Evolutionary conservation across 2,888 invertebrate species (phyloP).

Genomic region (Nycteola revayana): DNA sequence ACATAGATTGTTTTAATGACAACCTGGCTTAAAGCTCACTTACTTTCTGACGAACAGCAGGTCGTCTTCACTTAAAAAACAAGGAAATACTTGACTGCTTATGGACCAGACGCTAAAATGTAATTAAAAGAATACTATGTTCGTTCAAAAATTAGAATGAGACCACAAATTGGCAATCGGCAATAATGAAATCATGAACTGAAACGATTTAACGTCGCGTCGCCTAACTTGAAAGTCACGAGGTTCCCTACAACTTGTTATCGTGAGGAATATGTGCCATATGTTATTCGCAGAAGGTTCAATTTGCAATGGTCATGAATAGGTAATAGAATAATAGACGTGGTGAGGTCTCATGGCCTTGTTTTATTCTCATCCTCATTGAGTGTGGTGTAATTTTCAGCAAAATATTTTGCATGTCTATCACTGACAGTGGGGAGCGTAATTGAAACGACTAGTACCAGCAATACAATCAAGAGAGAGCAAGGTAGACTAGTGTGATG

Average conservation of each 20-base stretch:
- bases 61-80: no score
- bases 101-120: no score
- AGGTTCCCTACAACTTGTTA: background rate
- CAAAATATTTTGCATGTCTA: slow-evolving; percentile 3
- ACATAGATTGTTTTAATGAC: no score
- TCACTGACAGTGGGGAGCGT: background rate
- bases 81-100: no score
- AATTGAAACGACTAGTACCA: no score
- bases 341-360: slow-evolving; percentile 9
- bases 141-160: no score
- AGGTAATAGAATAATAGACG: slow-evolving; percentile 8
- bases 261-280: background rate
- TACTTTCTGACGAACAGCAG: no score
- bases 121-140: no score
- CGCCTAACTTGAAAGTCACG: slow-evolving; percentile 7
- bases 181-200: slow-evolving; percentile 4
- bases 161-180: no score
- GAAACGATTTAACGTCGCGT: background rate
- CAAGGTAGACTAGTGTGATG: no score
- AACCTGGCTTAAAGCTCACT: no score
- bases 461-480: no score
- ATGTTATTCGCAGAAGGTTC: background rate
- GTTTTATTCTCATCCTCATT: slow-evolving; percentile 9
- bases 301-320: background rate
- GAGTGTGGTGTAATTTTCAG: slow-evolving; percentile 2